Evolutionary conservation across 2,113 vertebrate species (phyloP).

Genomic region (Mustela lutreola): DNA sequence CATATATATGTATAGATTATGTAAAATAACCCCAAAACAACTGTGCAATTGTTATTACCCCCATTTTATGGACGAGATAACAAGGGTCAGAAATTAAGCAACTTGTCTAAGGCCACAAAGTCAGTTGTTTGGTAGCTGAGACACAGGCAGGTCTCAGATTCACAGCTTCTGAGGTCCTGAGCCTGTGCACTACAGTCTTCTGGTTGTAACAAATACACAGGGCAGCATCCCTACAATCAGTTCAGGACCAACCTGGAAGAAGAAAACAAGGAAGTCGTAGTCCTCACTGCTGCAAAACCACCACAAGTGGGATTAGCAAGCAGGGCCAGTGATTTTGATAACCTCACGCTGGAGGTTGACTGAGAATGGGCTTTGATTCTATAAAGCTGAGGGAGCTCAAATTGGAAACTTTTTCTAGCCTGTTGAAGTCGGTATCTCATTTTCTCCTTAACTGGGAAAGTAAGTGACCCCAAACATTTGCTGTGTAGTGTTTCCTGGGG

Average conservation of each 20-base stretch:
- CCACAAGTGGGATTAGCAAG: neutral
- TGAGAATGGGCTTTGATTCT: neutral
- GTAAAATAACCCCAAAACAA: neutral
- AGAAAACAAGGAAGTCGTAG: neutral
- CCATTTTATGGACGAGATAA: conserved; percentile 33
- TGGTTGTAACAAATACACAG: neutral
- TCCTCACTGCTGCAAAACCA: neutral
- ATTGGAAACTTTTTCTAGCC: neutral
- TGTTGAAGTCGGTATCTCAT: neutral
- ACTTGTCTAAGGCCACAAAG: neutral
- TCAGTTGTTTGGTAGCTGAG: neutral
- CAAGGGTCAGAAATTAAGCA: neutral
- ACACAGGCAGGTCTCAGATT: neutral
- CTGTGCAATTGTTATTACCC: neutral
- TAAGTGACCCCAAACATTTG: neutral
- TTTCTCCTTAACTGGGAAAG: neutral
- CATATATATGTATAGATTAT: neutral
- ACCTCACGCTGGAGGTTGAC: neutral
- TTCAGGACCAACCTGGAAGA: neutral
- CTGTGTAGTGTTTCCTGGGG: neutral
- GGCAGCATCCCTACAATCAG: neutral
- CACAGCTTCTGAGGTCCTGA: fast-evolving
- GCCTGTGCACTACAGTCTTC: fast-evolving
- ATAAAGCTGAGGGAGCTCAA: neutral
- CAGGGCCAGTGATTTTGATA: conserved; percentile 1